Evolutionary conservation across 2,113 vertebrate species (phyloP), one percentile per base, ranked within the genome.

Genomic region (Proterorhinus semilunaris): DNA sequence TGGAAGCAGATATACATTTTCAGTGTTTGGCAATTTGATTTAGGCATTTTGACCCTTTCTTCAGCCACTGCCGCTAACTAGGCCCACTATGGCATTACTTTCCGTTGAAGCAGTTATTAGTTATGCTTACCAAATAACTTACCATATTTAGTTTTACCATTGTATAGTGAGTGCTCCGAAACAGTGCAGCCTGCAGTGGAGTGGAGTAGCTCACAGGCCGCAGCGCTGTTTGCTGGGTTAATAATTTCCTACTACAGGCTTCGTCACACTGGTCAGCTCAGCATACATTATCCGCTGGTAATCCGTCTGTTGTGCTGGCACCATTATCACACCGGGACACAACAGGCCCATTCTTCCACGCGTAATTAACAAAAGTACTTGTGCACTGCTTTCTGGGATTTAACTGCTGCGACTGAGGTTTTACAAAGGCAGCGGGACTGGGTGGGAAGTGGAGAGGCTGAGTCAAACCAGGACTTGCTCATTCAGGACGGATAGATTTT

Each of bases 301-400:
- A 90, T 89, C 87, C 86, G 65, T 71, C 78, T 77, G 80, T 87
- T 83, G 84, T 65, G 66, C 83, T 62, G 81, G 76, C 77, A 77
- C 82, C 78, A 74, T 88, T 71, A 80, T 82, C 78, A 80, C 83
- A 73, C 74, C 5, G 36, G 65, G 61, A 72, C 83, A 91, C 88
- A 89, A 90, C 75, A 58, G 83, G 73, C 78, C 88, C 59, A 74
- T 91, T 91, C 87, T 89, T 87, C 72, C 69, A 73, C 79, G 54
- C 11, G 78, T 83, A 75, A 83, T 84, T 84, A 88, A 86, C 85
- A 82, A 65, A 73, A 75, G 83, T 82, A 76, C 87, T 87, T 87
- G 84, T 44, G 58, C 53, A 75, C 85, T 62, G 73, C 80, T 87
- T 82, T 83, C 51, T 69, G 80, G 77, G 79, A 83, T 80, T 90